Percentiles rank a stretch among this genome's conserved stretches.
phyloP scores from a whole-genome alignment of 30 jellyfish, hydroid and myxozoan species.

The Turritopsis dohrnii region DNA sequence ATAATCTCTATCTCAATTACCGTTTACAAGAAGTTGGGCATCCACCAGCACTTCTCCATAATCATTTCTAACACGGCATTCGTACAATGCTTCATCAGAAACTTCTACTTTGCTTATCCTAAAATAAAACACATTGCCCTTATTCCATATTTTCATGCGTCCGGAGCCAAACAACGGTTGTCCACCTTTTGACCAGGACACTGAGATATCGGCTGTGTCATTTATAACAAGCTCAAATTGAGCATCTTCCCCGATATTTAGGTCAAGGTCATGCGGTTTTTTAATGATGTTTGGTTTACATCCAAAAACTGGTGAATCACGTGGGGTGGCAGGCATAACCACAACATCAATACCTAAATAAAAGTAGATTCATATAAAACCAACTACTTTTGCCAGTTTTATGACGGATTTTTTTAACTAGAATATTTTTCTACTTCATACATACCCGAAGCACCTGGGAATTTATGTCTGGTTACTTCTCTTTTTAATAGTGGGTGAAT shows the following conservation, averaged over 20 bases:
- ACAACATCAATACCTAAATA: slow-evolving; percentile 78
- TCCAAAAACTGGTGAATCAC: slow-evolving; percentile 68
- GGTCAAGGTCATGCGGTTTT: slow-evolving; percentile 72
- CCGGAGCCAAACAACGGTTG: slow-evolving; percentile 59
- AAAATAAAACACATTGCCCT: slow-evolving; percentile 36
- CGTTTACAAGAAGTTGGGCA: slow-evolving; percentile 78
- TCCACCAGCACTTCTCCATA: slow-evolving; percentile 73
- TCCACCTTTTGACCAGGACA: slow-evolving; percentile 83
- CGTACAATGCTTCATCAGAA: slow-evolving; percentile 74
- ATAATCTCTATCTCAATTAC: slow-evolving; percentile 17
- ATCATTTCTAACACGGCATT: slow-evolving; percentile 64
- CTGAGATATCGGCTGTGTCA: slow-evolving; percentile 35
- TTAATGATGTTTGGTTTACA: slow-evolving; percentile 58
- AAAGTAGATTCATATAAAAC: background rate
- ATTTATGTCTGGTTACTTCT: slow-evolving; percentile 36
- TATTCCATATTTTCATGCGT: slow-evolving; percentile 36
- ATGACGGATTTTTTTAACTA: too few relatives aligned
- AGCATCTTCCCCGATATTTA: slow-evolving; percentile 62
- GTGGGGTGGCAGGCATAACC: slow-evolving; percentile 86
- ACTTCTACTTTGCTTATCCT: slow-evolving; percentile 52
- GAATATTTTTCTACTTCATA: too few relatives aligned
- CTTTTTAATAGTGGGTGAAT: slow-evolving; percentile 26
- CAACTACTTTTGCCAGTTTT: background rate
- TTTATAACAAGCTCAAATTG: slow-evolving; percentile 39
- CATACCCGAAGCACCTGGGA: slow-evolving; percentile 18